These are phyloP conservation scores for Carposina sasakii DNA, from an alignment of 1,140 invertebrate genomes.

Conservation along the genomic window DNA sequence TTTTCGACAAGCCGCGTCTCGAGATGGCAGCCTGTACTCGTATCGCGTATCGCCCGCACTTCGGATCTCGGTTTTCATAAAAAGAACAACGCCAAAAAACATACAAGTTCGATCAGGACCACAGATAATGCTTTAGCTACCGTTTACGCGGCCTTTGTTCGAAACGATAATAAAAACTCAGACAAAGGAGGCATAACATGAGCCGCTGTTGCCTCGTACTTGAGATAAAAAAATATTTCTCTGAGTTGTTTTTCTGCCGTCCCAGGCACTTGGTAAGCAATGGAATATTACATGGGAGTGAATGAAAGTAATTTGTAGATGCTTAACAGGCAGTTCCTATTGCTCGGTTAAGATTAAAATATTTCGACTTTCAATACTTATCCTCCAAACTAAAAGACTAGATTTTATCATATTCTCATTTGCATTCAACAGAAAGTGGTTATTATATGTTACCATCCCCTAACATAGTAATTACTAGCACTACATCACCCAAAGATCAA, in stretches of 20 bases:
- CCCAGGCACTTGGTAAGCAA: slow-evolving; percentile 38
- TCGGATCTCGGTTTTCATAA: slow-evolving; percentile 45
- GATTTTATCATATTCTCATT: too few species aligned
- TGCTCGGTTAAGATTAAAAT: too few species aligned
- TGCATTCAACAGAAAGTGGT: too few species aligned
- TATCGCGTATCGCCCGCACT: slow-evolving; percentile 47
- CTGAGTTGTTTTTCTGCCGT: slow-evolving; percentile 50
- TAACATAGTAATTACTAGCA: too few species aligned
- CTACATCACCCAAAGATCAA: too few species aligned
- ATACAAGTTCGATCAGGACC: slow-evolving; percentile 63
- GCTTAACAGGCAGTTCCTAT: too few species aligned
- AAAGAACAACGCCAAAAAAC: slow-evolving; percentile 44
- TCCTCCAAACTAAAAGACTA: too few species aligned
- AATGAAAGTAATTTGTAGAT: too few species aligned
- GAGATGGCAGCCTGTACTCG: too few species aligned
- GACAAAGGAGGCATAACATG: slow-evolving; percentile 53
- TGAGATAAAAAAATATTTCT: slow-evolving; percentile 51
- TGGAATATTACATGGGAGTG: too few species aligned
- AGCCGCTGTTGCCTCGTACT: slow-evolving; percentile 44
- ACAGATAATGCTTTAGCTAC: slow-evolving; percentile 62
- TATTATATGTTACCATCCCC: too few species aligned
- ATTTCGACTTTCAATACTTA: too few species aligned
- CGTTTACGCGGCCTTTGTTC: slow-evolving; percentile 65
- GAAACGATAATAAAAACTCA: slow-evolving; percentile 59
- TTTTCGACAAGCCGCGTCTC: slow-evolving; percentile 30